These are phyloP conservation scores for Polydrusus tereticollis DNA, from an alignment of 2,888 invertebrate species.

Conservation along the genomic window DNA sequence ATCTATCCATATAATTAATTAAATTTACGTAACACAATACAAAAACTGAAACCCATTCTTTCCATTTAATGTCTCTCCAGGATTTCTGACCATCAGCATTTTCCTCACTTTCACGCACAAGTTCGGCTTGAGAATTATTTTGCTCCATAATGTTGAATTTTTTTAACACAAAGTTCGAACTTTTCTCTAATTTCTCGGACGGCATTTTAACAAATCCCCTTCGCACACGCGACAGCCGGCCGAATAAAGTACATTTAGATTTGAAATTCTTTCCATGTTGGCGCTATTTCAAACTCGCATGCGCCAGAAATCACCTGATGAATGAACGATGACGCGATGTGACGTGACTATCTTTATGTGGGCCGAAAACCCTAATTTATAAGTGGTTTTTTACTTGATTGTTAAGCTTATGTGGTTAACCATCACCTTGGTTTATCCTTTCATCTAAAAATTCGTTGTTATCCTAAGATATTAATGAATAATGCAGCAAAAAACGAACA, in stretches of 20 bases:
- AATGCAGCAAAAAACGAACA: background rate
- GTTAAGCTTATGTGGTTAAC: background rate
- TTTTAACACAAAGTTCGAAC: constrained; percentile 58
- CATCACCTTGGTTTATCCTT: background rate
- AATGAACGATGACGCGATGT: constrained; percentile 40
- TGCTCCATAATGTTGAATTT: constrained; percentile 59
- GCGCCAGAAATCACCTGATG: constrained; percentile 56
- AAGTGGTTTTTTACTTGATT: background rate
- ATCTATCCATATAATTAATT: constrained; percentile 99
- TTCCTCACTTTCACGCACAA: constrained; percentile 56
- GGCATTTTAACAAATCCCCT: constrained; percentile 54
- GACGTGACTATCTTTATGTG: background rate
- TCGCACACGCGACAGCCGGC: constrained; percentile 35
- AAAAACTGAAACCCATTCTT: constrained; percentile 77
- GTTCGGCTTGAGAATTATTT: constrained; percentile 60
- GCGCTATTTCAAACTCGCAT: constrained; percentile 56
- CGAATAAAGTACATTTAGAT: constrained; percentile 50
- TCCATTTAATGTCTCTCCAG: constrained; percentile 65
- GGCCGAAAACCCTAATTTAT: background rate
- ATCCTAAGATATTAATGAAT: background rate
- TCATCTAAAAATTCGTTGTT: background rate
- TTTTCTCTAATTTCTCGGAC: constrained; percentile 60
- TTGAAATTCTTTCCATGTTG: constrained; percentile 60
- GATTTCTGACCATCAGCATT: constrained; percentile 54
- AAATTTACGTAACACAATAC: constrained; percentile 94